phyloP scores from a whole-genome alignment of 2,888 invertebrate genomes.

The Synanthedon formicaeformis region DNA sequence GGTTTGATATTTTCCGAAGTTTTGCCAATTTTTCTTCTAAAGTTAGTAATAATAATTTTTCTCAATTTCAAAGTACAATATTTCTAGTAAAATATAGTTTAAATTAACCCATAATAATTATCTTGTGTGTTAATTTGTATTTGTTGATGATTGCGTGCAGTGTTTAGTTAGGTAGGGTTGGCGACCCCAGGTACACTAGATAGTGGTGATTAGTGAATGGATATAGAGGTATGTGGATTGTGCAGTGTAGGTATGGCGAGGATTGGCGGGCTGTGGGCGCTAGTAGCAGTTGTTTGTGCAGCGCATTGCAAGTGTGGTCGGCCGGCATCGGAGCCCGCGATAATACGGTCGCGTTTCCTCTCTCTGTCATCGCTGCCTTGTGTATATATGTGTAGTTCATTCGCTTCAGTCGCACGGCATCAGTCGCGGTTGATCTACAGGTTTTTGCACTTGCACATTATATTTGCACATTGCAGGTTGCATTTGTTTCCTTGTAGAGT shows the following conservation, averaged over 20 bases:
- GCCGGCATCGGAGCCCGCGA: not conserved
- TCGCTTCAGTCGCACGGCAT: slow-evolving; percentile 59
- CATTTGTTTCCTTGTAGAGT: not conserved
- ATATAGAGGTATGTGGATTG: too few species aligned
- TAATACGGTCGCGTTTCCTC: not conserved
- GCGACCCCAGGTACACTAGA: too few species aligned
- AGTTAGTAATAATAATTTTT: too few species aligned
- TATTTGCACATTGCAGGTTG: not conserved
- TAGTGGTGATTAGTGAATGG: too few species aligned
- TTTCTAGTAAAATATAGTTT: too few species aligned
- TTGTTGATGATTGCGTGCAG: too few species aligned
- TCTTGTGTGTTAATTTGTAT: too few species aligned
- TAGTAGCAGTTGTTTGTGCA: not conserved
- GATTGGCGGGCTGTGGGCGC: not conserved
- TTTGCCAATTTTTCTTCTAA: too few species aligned
- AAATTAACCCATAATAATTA: too few species aligned
- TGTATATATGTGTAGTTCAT: not conserved
- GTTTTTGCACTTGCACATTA: slow-evolving; percentile 20
- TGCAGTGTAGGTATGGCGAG: not conserved
- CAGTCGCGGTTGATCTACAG: slow-evolving; percentile 57
- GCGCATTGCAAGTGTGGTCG: not conserved
- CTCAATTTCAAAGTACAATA: too few species aligned
- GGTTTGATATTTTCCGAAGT: too few species aligned
- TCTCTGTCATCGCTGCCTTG: not conserved
- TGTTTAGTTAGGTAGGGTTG: too few species aligned